These are phyloP conservation scores for Xiphophorus hellerii DNA, from an alignment of 2,113 vertebrate genomes.

Conservation along the genomic window DNA sequence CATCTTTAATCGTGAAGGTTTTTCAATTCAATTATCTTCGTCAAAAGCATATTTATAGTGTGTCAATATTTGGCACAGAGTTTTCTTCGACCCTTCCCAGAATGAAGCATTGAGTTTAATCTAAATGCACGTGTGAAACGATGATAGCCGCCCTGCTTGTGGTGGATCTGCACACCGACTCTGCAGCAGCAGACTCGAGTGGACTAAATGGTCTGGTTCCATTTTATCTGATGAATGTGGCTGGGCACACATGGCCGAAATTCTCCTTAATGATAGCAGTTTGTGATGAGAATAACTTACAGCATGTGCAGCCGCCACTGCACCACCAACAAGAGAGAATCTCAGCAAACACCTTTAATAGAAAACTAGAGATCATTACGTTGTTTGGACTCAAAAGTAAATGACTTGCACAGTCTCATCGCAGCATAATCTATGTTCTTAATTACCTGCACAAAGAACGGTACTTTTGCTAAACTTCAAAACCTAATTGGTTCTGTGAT, in stretches of 20 bases:
- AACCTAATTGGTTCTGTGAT: background rate
- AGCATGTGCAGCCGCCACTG: background rate
- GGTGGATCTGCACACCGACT: too few species aligned
- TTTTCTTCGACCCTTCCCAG: background rate
- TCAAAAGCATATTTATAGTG: too few species aligned
- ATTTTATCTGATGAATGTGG: background rate
- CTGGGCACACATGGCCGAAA: background rate
- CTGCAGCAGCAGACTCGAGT: background rate
- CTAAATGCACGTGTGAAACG: background rate
- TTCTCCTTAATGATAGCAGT: background rate
- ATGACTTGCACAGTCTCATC: background rate
- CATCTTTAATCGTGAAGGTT: too few species aligned
- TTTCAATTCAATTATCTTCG: too few species aligned
- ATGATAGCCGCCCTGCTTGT: background rate
- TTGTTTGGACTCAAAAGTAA: background rate
- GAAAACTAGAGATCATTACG: background rate
- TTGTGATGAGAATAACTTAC: background rate
- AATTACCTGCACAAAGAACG: background rate
- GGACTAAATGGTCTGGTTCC: too few species aligned
- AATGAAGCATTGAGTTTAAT: background rate
- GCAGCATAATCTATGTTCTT: background rate
- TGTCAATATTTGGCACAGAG: too few species aligned
- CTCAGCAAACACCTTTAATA: background rate
- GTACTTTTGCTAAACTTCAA: background rate
- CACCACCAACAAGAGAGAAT: background rate